A percentile compares a stretch with the other conserved stretches of the same genome.
Evolutionary conservation across 2,113 vertebrate species (phyloP).

Genomic region (Cyanoliseus patagonus): DNA sequence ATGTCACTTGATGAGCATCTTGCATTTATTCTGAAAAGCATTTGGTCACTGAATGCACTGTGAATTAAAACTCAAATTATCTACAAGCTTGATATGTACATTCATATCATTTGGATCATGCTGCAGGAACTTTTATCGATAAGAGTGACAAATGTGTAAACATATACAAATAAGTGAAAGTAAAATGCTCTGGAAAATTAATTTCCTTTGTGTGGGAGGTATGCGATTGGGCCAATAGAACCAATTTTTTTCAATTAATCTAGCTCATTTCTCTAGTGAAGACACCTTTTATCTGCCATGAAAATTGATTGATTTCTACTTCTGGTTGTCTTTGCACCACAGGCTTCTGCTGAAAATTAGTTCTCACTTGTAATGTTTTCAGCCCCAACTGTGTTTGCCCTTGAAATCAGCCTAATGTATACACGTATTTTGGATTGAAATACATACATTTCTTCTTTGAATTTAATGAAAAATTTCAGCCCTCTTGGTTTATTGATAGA

Average conservation of each 20-base stretch:
- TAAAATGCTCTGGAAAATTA: background rate
- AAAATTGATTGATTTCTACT: slow-evolving; percentile 31
- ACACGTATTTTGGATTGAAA: slow-evolving; percentile 39
- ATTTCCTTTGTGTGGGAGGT: background rate
- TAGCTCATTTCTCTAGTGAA: background rate
- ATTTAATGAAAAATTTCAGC: slow-evolving; percentile 42
- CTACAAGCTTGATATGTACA: background rate
- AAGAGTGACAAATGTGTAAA: background rate
- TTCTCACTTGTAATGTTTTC: slow-evolving; percentile 53
- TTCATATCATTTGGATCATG: background rate
- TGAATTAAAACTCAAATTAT: background rate
- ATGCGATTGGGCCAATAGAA: background rate
- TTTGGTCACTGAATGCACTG: background rate
- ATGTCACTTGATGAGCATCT: background rate
- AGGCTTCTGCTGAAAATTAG: slow-evolving; percentile 38
- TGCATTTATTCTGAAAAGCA: background rate
- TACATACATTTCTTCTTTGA: slow-evolving; percentile 19
- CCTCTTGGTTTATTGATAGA: slow-evolving; percentile 59
- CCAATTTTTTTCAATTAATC: background rate
- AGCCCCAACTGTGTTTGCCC: slow-evolving; percentile 29
- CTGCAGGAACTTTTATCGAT: background rate
- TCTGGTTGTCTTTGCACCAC: slow-evolving; percentile 7
- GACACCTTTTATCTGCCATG: background rate
- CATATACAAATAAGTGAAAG: background rate
- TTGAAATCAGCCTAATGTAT: slow-evolving; percentile 49